phyloP scores from a whole-genome alignment of 2,797 vertebrate species.

The Paguma larvata region DNA sequence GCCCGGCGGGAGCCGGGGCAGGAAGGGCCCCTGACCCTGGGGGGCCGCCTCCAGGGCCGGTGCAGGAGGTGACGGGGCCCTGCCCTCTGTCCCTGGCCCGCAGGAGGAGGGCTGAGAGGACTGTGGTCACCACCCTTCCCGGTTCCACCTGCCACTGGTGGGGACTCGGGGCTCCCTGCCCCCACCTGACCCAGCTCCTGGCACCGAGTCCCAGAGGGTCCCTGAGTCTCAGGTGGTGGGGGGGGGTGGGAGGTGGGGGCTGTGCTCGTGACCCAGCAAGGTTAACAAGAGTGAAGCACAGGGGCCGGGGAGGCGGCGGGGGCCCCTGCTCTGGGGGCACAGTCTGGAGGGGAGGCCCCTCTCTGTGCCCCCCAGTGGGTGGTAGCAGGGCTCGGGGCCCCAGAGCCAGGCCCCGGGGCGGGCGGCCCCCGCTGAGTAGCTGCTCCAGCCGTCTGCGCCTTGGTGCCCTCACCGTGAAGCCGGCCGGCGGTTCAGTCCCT shows the following conservation, averaged over 20 bases:
- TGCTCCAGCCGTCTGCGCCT: accelerated
- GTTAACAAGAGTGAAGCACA: neutral
- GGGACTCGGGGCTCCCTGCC: neutral
- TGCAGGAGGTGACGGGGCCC: neutral
- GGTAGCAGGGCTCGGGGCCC: neutral
- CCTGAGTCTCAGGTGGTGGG: accelerated
- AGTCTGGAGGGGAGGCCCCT: neutral
- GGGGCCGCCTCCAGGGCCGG: neutral
- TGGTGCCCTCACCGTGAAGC: accelerated
- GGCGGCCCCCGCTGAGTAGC: neutral
- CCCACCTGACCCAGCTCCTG: too few relatives aligned
- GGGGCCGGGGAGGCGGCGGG: neutral
- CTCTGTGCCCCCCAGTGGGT: neutral
- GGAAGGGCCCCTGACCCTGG: neutral
- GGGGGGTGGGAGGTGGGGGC: too few relatives aligned
- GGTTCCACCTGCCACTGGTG: neutral
- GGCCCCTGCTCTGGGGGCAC: too few relatives aligned
- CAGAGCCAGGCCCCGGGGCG: neutral
- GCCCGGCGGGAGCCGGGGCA: accelerated
- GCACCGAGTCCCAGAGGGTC: neutral
- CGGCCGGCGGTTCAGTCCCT: neutral
- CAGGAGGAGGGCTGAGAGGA: neutral
- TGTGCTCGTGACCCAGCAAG: neutral
- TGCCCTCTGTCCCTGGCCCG: neutral
- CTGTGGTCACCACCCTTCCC: too few relatives aligned